A percentile compares a stretch with the other conserved stretches of the same genome.
Conservation (phyloP, 2,797 vertebrate species). For the Hydrophis major region DNA sequence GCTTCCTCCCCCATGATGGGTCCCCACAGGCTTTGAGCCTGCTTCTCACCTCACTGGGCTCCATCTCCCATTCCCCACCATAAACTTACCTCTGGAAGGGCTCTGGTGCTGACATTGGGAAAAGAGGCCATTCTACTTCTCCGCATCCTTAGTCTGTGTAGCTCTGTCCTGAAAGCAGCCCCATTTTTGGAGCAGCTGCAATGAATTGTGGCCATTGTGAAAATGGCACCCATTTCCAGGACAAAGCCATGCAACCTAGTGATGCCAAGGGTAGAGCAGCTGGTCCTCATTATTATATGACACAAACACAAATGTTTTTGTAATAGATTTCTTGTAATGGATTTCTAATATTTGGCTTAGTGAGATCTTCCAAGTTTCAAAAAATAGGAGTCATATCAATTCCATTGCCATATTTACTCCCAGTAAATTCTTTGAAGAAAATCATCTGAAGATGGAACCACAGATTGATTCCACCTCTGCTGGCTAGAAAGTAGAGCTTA, state of each 20-base stretch:
- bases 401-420: neutral
- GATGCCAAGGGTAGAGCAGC: neutral
- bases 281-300: neutral
- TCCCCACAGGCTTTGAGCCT: neutral
- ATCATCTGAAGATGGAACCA: neutral
- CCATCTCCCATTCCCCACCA: neutral
- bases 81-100: neutral
- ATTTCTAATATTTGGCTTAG: neutral
- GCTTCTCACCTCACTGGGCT: neutral
- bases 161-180: neutral
- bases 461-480: neutral
- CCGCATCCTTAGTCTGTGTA: neutral
- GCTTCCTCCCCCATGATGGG: neutral
- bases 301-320: neutral
- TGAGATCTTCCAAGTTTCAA: neutral
- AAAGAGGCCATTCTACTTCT: neutral
- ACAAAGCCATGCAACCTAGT: neutral
- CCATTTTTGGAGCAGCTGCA: neutral
- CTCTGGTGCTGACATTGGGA: neutral
- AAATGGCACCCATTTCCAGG: neutral
- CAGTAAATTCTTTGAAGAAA: neutral
- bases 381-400: neutral
- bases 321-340: neutral
- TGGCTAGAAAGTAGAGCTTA: neutral
- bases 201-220: neutral